These are phyloP conservation scores for Stigmatopora argus DNA, from an alignment of 2,113 vertebrate species.

Conservation along the genomic window DNA sequence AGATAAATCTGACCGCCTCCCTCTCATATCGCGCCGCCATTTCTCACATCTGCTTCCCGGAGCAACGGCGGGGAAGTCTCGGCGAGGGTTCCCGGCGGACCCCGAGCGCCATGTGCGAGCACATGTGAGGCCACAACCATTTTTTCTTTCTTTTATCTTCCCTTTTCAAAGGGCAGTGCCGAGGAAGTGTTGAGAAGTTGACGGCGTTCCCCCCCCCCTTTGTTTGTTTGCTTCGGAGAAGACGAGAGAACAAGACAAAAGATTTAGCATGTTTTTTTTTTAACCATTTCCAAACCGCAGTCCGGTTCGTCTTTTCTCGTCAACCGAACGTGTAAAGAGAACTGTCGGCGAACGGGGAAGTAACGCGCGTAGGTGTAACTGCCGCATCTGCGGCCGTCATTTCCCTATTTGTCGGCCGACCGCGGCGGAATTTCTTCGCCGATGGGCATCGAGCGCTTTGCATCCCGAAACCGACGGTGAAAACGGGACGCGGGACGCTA, in stretches of 20 bases:
- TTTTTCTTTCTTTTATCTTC: slow-evolving; percentile 50
- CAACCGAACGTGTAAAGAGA: slow-evolving; percentile 16
- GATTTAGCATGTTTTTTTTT: slow-evolving; percentile 12
- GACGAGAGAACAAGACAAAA: slow-evolving; percentile 44
- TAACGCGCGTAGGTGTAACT: slow-evolving; percentile 47
- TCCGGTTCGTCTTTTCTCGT: slow-evolving; percentile 13
- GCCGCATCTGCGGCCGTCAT: slow-evolving; percentile 50
- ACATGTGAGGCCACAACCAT: slow-evolving; percentile 50
- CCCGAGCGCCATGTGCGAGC: slow-evolving; percentile 50
- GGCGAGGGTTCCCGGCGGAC: slow-evolving; percentile 52
- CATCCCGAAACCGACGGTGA: slow-evolving; percentile 52
- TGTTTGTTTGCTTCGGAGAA: slow-evolving; percentile 4
- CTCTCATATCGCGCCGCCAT: slow-evolving; percentile 31
- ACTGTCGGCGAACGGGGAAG: slow-evolving; percentile 54
- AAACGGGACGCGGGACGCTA: slow-evolving; percentile 61
- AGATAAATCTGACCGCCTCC: too few relatives aligned
- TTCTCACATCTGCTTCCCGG: slow-evolving; percentile 68
- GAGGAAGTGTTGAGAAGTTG: slow-evolving; percentile 68
- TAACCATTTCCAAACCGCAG: background rate
- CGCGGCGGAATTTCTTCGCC: slow-evolving; percentile 18
- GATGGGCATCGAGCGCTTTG: slow-evolving; percentile 67
- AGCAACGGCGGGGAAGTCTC: slow-evolving; percentile 52
- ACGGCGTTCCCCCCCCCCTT: slow-evolving; percentile 52
- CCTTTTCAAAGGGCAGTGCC: slow-evolving; percentile 66
- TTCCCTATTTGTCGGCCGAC: slow-evolving; percentile 60